Conservation (phyloP, 2,888 invertebrate genomes). For the Amblyjoppa proteus region DNA sequence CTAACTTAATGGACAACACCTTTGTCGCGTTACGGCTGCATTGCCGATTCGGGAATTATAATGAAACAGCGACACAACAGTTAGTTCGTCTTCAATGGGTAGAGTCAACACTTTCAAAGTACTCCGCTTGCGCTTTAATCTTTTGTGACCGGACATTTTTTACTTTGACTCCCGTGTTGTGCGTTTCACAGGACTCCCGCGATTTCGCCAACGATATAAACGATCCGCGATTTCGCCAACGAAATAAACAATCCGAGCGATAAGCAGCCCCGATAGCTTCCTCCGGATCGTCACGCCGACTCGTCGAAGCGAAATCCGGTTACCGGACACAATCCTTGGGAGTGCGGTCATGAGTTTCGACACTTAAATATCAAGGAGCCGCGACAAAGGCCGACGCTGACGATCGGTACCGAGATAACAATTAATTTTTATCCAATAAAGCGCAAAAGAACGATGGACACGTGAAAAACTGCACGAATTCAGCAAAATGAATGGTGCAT, state of each 20-base stretch:
- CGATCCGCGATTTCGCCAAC: neutral
- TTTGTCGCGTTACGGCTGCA: no score
- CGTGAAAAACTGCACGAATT: neutral
- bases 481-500: neutral
- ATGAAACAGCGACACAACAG: no score
- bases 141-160: no score
- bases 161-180: no score
- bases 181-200: no score
- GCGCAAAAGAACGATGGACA: neutral
- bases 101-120: no score
- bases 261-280: neutral
- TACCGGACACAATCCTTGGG: neutral
- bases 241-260: neutral
- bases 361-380: constrained; percentile 2
- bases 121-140: no score
- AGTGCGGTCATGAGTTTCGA: neutral
- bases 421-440: neutral
- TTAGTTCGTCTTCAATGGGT: no score
- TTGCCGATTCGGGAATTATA: no score
- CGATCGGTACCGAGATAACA: neutral
- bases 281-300: neutral
- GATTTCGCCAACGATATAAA: neutral
- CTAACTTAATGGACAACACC: no score
- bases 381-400: constrained; percentile 3
- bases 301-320: constrained; percentile 1